Evolutionary conservation across 1,140 invertebrate species (phyloP).

Genomic region (Hylaeus anthracinus): DNA sequence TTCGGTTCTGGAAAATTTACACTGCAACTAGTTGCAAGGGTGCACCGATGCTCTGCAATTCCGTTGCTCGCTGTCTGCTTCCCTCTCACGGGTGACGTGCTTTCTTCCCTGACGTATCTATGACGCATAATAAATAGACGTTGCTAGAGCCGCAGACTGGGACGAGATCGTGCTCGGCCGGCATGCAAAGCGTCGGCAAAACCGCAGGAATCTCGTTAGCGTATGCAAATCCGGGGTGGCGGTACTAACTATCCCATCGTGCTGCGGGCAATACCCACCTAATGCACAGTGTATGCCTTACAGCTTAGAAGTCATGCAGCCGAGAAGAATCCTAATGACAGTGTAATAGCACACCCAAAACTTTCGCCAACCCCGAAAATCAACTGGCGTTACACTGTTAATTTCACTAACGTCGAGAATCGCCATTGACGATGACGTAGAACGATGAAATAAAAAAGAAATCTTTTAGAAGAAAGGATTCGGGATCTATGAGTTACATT

Average conservation of each 20-base stretch:
- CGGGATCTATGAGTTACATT: too few species aligned
- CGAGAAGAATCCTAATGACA: slow-evolving; percentile 70
- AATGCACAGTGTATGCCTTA: slow-evolving; percentile 70
- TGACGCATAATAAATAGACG: slow-evolving; percentile 68
- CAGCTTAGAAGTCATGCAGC: slow-evolving; percentile 72
- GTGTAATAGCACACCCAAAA: slow-evolving; percentile 55
- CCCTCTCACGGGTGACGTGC: slow-evolving; percentile 1
- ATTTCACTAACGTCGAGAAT: background rate
- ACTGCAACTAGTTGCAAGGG: slow-evolving; percentile 9
- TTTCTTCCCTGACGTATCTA: slow-evolving; percentile 60
- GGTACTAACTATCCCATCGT: slow-evolving; percentile 74
- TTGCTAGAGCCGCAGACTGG: slow-evolving; percentile 39
- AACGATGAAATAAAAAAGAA: too few species aligned
- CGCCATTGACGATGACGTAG: too few species aligned
- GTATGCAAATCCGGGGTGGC: slow-evolving; percentile 75
- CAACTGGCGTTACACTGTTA: background rate
- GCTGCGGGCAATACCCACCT: slow-evolving; percentile 67
- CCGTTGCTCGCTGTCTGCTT: background rate
- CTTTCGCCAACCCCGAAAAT: slow-evolving; percentile 1
- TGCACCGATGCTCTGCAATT: too few species aligned
- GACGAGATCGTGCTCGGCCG: slow-evolving; percentile 65
- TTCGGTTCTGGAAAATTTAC: background rate
- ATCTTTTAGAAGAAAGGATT: too few species aligned
- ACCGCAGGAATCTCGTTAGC: slow-evolving; percentile 82
- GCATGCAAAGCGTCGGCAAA: slow-evolving; percentile 80